Conservation (phyloP, 2,888 invertebrate species). For the Sphaerophoria rueppellii region DNA sequence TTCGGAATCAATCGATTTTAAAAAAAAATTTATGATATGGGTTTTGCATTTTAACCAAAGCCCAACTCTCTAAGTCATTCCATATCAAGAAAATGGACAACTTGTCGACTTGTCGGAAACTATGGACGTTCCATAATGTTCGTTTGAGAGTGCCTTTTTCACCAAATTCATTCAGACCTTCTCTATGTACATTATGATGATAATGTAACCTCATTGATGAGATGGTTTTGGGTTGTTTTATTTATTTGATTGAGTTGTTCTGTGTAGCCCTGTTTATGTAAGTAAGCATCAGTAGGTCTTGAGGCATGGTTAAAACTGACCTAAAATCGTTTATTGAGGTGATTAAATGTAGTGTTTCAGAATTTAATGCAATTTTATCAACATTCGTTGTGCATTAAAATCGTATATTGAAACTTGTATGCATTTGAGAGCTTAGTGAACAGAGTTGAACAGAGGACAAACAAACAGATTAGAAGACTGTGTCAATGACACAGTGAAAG, state of each 20-base stretch:
- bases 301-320: constrained; percentile 54
- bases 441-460: background rate
- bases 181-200: constrained; percentile 17
- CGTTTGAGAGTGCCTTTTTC: constrained; percentile 15
- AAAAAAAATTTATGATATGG: constrained; percentile 57
- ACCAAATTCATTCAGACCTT: constrained; percentile 28
- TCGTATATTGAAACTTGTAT: constrained; percentile 48
- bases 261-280: background rate
- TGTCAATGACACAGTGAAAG: constrained; percentile 6
- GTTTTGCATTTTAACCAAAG: constrained; percentile 31
- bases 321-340: constrained; percentile 45
- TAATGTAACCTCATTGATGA: constrained; percentile 25
- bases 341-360: constrained; percentile 22
- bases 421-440: constrained; percentile 13
- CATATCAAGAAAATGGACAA: constrained; percentile 45
- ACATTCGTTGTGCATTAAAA: background rate
- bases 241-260: constrained; percentile 13
- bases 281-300: background rate
- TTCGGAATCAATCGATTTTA: constrained; percentile 61
- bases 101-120: constrained; percentile 34
- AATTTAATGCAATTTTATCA: background rate
- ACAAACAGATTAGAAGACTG: background rate
- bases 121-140: constrained; percentile 41
- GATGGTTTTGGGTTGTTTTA: constrained; percentile 8
- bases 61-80: background rate